Conservation (phyloP, 2,797 vertebrate species). For the Podarcis lilfordi region DNA sequence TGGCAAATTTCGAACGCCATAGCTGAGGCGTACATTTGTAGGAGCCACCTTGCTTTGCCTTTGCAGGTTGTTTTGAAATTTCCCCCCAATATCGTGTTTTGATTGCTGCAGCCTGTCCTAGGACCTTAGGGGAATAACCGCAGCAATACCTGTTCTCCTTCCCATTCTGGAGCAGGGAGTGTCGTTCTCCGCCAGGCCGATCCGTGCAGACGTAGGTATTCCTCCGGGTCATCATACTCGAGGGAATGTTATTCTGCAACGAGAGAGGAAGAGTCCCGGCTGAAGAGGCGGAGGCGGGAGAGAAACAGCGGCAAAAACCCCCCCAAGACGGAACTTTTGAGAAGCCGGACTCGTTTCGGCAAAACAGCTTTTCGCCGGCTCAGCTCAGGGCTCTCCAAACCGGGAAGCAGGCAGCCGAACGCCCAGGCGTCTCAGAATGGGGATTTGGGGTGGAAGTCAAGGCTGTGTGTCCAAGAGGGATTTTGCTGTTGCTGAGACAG, state of each 20-base stretch:
- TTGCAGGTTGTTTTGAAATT: no score
- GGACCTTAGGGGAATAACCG: no score
- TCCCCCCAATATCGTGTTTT: neutral
- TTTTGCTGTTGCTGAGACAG: no score
- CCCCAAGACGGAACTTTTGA: no score
- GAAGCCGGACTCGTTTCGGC: neutral
- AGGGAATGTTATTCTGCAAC: constrained; percentile 89
- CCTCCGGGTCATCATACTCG: constrained; percentile 91
- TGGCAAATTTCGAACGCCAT: no score
- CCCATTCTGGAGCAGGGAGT: constrained; percentile 90
- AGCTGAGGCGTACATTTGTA: no score
- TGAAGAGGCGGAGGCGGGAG: neutral
- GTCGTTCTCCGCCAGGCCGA: constrained; percentile 86
- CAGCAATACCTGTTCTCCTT: constrained; percentile 89
- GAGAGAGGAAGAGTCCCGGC: neutral
- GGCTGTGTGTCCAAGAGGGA: no score
- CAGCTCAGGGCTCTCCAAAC: neutral
- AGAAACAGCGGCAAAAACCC: neutral
- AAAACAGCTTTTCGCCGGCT: neutral
- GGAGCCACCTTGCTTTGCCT: no score
- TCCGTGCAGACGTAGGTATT: constrained; percentile 95
- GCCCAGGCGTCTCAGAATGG: neutral
- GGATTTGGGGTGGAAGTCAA: no score
- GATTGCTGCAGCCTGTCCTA: no score
- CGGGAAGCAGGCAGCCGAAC: neutral